Evolutionary conservation across 1,140 invertebrate species (phyloP).

Genomic region (Drosophila sturtevanti): DNA sequence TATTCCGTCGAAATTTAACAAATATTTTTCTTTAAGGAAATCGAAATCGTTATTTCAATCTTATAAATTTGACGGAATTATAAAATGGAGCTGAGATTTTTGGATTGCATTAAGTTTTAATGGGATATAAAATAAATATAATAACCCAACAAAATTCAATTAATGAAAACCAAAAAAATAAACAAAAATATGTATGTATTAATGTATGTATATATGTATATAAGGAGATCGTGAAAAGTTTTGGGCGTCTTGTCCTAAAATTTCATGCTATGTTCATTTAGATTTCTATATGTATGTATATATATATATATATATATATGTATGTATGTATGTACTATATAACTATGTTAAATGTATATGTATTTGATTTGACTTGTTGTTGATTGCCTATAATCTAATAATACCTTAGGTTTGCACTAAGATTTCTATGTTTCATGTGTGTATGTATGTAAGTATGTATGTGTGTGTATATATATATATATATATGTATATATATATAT

Average conservation of each 20-base stretch:
- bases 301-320: neutral
- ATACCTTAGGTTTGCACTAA: constrained; percentile 79
- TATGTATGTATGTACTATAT: neutral
- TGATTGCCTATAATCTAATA: constrained; percentile 80
- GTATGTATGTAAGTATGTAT: constrained; percentile 33
- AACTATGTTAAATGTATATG: constrained; percentile 38
- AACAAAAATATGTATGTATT: too few species aligned
- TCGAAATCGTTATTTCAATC: too few species aligned
- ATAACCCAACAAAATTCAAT: neutral
- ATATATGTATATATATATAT: constrained; percentile 59
- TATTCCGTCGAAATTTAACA: neutral
- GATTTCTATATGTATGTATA: neutral
- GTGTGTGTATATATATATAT: constrained; percentile 22
- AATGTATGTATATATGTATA: too few species aligned
- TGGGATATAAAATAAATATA: neutral
- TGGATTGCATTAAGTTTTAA: constrained; percentile 3
- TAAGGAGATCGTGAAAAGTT: constrained; percentile 6
- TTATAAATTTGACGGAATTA: neutral
- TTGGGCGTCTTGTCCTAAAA: constrained; percentile 3
- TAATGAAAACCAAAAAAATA: neutral
- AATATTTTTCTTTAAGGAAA: neutral
- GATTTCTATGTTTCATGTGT: constrained; percentile 67
- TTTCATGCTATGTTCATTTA: neutral
- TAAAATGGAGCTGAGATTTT: neutral
- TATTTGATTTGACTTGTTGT: constrained; percentile 75